Conservation (phyloP, 2,888 invertebrate species). For the Hyposoter didymator region DNA sequence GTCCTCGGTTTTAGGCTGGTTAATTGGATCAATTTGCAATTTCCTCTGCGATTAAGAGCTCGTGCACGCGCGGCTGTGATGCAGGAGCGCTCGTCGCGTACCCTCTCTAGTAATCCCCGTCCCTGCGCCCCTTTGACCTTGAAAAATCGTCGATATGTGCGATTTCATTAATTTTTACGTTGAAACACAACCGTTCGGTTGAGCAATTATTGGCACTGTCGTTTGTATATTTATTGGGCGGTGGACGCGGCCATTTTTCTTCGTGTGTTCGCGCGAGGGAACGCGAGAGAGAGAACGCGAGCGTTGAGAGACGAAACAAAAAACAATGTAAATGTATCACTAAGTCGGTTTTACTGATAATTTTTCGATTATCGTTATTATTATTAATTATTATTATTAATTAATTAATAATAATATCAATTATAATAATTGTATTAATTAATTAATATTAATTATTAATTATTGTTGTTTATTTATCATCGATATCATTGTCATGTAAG, state of each 20-base stretch:
- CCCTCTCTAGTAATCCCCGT: conserved; percentile 28
- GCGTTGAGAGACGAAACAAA: conserved; percentile 51
- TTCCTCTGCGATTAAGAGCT: conserved; percentile 63
- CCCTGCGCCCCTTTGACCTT: not conserved
- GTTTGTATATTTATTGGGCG: conserved; percentile 36
- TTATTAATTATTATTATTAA: conserved; percentile 14
- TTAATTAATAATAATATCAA: too few species aligned
- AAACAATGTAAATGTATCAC: conserved; percentile 23
- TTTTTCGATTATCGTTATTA: conserved; percentile 66
- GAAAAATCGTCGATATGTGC: not conserved
- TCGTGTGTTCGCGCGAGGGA: conserved; percentile 25
- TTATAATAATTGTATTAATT: too few species aligned
- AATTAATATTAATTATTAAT: conserved; percentile 25
- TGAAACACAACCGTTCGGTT: not conserved
- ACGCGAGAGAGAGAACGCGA: conserved; percentile 47
- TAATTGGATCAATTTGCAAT: conserved; percentile 80
- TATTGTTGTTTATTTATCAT: conserved; percentile 52
- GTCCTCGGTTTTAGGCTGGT: conserved; percentile 78
- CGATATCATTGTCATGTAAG: conserved; percentile 63
- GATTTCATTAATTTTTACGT: not conserved
- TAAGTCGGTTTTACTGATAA: conserved; percentile 48
- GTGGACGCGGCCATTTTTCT: conserved; percentile 33
- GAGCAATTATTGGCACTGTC: conserved; percentile 3
- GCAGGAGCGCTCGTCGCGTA: conserved; percentile 58
- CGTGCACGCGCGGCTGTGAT: conserved; percentile 62